Base-by-base conservation (phyloP, 2,888 invertebrate genomes). In the Doris montereyensis region DNA sequence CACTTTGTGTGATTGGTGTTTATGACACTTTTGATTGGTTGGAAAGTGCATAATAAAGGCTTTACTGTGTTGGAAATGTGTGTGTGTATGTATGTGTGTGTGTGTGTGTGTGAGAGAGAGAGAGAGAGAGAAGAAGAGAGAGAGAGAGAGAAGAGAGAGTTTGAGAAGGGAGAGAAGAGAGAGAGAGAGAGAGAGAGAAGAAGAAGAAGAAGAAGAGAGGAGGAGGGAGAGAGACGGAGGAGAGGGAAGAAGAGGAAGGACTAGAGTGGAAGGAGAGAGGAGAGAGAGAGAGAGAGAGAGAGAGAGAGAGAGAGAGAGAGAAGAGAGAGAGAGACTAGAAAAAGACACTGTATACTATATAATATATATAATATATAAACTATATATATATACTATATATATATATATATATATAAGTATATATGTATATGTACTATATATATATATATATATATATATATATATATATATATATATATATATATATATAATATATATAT, bases 381-480 rank as follows among this genome's bases (percentile, higher is more conserved):
- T n/a, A n/a, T n/a, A n/a, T n/a, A n/a, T n/a, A n/a, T n/a, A n/a
- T n/a, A n/a, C n/a, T n/a, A n/a, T n/a, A n/a, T n/a, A n/a, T n/a
- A n/a, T n/a, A n/a, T 30, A 21, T 71, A 13, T 71, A 21, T 35
- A 8, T 10, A 21, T 35, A 2, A n/a, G 35, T n/a, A n/a, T 71
- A 2, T 71, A 5, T 71, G 2, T 35, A 5, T 71, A 2, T 71
- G n/a, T 71, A 2, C 41, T n/a, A n/a, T n/a, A n/a, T n/a, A n/a
- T n/a, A n/a, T n/a, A n/a, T n/a, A n/a, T n/a, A n/a, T n/a, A n/a
- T 17, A 72, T 26, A 41, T 10, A 72, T 26, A 72, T 26, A 72
- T 26, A 72, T 17, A 72, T 26, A 72, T 26, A 72, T 17, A 72
- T 13, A 41, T 1, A 41, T 26, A 41, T 13, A 34, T 26, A 41